phyloP scores from a whole-genome alignment of 2,797 vertebrate species.

The Margarornis squamiger region DNA sequence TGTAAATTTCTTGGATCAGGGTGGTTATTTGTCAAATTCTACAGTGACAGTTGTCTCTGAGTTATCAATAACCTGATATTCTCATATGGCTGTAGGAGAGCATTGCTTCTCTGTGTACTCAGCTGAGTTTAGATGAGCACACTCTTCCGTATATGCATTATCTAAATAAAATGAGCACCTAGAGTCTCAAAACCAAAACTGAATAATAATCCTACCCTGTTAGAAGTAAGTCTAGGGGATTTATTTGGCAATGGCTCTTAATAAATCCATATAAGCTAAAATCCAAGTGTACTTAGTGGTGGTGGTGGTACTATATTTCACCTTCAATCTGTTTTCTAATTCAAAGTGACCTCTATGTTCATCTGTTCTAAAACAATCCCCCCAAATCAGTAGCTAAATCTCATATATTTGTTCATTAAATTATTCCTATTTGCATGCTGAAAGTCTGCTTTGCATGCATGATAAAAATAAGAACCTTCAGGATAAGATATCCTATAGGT shows the following conservation, averaged over 20 bases:
- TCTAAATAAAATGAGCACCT: not conserved
- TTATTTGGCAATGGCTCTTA: not conserved
- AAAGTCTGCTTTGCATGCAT: not conserved
- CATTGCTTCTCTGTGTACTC: not conserved
- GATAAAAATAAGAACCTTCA: not conserved
- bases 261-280: not conserved
- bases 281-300: not conserved
- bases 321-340: constrained; percentile 5
- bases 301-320: not conserved
- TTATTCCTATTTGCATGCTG: not conserved
- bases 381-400: not conserved
- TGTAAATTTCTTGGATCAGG: constrained; percentile 28
- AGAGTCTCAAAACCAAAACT: not conserved
- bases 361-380: not conserved
- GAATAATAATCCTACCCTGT: not conserved
- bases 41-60: constrained; percentile 15
- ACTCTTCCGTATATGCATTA: not conserved
- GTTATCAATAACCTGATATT: not conserved
- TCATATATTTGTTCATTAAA: not conserved
- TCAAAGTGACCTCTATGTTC: not conserved
- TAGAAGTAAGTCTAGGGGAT: not conserved
- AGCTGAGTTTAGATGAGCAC: not conserved
- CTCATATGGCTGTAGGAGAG: not conserved
- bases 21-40: not conserved
- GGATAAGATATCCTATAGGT: not conserved